phyloP scores from a whole-genome alignment of 2,888 invertebrate genomes.

The Dasysyrphus tricinctus region DNA sequence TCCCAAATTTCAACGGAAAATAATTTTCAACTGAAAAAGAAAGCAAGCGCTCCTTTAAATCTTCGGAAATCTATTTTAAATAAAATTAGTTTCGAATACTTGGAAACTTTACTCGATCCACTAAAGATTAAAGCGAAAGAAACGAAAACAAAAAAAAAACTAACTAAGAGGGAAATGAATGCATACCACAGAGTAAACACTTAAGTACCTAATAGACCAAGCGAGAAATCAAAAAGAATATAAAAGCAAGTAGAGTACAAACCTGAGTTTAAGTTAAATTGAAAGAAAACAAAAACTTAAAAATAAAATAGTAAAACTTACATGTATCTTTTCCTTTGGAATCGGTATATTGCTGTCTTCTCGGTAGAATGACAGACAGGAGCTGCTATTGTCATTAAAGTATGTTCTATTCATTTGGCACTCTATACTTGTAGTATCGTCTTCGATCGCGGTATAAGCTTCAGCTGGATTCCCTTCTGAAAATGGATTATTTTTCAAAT shows the following conservation, averaged over 20 bases:
- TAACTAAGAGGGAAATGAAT: constrained; percentile 16
- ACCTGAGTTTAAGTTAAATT: constrained; percentile 20
- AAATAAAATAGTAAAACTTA: constrained; percentile 35
- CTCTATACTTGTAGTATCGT: no score
- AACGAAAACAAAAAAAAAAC: constrained; percentile 21
- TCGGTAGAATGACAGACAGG: constrained; percentile 78
- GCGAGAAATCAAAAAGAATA: constrained; percentile 34
- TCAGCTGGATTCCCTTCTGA: constrained; percentile 77
- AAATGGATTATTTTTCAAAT: constrained; percentile 44
- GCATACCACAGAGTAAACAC: constrained; percentile 6
- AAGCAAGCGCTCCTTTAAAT: background rate
- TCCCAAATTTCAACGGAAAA: background rate
- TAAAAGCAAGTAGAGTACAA: constrained; percentile 19
- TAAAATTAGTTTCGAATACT: no score
- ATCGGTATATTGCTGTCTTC: constrained; percentile 64
- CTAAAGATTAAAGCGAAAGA: background rate
- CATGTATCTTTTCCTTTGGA: constrained; percentile 53
- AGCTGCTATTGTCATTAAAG: constrained; percentile 77
- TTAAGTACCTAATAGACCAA: constrained; percentile 40
- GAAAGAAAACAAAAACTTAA: constrained; percentile 15
- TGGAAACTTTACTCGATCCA: background rate
- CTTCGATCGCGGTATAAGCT: constrained; percentile 79
- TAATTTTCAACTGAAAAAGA: background rate
- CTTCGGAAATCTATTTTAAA: background rate
- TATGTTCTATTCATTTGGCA: constrained; percentile 65